Conservation (phyloP, 92 coral and sea anemone species). For the Phenganax marumi region DNA sequence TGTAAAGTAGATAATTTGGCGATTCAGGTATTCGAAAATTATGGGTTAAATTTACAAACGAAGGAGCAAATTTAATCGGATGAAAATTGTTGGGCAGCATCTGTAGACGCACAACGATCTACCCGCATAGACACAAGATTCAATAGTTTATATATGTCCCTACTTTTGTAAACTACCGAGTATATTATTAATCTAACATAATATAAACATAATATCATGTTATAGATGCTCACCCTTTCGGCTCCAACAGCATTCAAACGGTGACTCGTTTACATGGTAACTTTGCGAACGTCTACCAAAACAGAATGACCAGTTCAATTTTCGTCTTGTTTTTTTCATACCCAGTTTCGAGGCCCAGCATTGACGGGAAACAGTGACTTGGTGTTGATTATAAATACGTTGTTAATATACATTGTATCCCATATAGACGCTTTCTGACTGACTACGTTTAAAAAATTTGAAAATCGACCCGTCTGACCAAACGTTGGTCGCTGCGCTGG, state of each 20-base stretch:
- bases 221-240: not conserved
- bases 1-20: constrained; percentile 17
- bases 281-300: not conserved
- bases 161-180: not conserved
- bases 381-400: constrained; percentile 1
- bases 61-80: not conserved
- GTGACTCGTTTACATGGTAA: not conserved
- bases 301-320: not conserved
- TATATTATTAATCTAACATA: not conserved
- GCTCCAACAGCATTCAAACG: not conserved
- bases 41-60: not conserved
- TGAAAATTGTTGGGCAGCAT: not conserved
- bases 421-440: not conserved
- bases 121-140: not conserved
- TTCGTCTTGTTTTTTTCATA: constrained; percentile 13
- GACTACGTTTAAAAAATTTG: not conserved
- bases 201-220: not conserved
- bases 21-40: not conserved
- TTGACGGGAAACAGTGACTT: not conserved
- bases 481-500: not conserved
- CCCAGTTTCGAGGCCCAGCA: not conserved
- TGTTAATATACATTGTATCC: not conserved
- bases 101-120: not conserved
- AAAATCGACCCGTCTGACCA: not conserved
- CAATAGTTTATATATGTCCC: not conserved